Conservation (phyloP, 1,140 invertebrate genomes). For the Panulirus ornatus region DNA sequence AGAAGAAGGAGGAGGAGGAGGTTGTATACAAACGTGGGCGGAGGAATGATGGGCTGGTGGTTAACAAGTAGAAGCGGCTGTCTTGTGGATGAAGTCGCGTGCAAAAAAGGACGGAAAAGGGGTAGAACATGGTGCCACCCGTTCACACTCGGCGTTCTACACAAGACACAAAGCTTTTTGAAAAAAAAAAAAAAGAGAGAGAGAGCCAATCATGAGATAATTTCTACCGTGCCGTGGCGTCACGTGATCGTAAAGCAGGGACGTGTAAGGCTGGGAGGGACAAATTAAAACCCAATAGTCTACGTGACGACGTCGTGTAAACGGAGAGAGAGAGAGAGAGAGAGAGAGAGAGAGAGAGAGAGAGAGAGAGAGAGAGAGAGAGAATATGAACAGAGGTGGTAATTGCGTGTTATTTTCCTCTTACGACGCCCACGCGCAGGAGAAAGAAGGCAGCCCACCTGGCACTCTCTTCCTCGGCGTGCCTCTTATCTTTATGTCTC, state of each 20-base stretch:
- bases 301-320: no score
- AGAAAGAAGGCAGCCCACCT: no score
- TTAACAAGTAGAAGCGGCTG: no score
- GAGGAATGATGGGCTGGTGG: no score
- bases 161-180: not conserved
- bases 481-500: no score
- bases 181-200: slow-evolving; percentile 2
- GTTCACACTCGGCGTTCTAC: not conserved
- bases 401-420: no score
- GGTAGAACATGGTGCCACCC: not conserved
- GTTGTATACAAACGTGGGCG: not conserved
- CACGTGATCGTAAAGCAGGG: not conserved
- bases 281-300: not conserved
- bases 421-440: no score
- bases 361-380: not conserved
- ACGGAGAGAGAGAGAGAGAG: not conserved
- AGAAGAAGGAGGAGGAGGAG: not conserved
- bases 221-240: not conserved
- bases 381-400: not conserved
- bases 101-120: not conserved
- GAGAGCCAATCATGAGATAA: not conserved
- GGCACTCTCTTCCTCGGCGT: no score
- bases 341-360: not conserved
- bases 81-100: no score
- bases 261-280: not conserved